Percentiles rank a stretch among this genome's conserved stretches.
Conservation (phyloP, 2,797 vertebrate genomes). For the Amniataba percoides region DNA sequence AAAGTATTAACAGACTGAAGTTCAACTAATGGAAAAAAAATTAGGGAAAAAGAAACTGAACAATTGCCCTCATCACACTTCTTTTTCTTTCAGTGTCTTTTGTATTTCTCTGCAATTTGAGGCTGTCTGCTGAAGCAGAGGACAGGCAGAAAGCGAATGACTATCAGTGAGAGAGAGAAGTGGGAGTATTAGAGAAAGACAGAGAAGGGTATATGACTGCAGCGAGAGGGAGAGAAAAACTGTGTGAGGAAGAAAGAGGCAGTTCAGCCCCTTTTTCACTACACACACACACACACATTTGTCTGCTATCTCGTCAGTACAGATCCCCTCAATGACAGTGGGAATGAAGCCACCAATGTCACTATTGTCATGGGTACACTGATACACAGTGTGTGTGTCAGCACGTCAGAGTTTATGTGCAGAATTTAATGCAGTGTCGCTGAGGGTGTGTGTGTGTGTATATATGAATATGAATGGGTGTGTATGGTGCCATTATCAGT, state of each 20-base stretch:
- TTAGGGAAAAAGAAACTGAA: too few relatives aligned
- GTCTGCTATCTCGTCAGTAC: slow-evolving; percentile 24
- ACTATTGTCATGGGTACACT: background rate
- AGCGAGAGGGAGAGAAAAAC: background rate
- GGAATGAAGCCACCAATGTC: slow-evolving; percentile 18
- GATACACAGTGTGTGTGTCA: background rate
- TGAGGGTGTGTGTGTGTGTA: background rate
- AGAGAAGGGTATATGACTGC: background rate
- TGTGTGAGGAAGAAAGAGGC: background rate
- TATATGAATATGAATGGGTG: background rate
- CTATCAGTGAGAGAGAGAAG: background rate
- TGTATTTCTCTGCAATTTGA: background rate
- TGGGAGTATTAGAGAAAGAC: background rate
- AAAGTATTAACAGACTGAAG: too few relatives aligned
- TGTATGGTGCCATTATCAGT: slow-evolving; percentile 11
- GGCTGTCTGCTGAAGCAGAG: background rate
- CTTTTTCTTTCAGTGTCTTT: background rate
- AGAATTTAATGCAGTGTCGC: background rate
- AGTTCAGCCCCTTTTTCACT: background rate
- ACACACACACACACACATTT: slow-evolving; percentile 10
- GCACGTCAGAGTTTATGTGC: background rate
- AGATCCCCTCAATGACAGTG: slow-evolving; percentile 14
- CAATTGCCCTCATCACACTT: background rate
- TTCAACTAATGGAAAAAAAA: background rate
- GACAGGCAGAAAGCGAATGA: background rate